Percentiles rank a stretch among this genome's conserved stretches.
phyloP scores from a whole-genome alignment of 2,888 invertebrate genomes.

The Adelphocoris suturalis region DNA sequence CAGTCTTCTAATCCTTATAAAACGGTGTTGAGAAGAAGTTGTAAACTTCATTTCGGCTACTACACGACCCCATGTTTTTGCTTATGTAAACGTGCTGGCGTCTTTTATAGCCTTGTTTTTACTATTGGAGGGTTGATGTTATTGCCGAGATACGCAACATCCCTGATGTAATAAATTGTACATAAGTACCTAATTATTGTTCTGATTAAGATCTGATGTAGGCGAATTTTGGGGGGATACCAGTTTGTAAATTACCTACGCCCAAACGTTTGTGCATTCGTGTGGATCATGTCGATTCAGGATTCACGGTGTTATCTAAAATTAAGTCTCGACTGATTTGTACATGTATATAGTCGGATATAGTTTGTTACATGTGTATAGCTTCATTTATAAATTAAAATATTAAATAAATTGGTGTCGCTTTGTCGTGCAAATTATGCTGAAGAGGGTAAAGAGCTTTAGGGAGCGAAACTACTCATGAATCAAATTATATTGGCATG shows the following conservation, averaged over 20 bases:
- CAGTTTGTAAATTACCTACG: not conserved
- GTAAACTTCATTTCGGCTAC: no score
- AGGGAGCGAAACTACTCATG: not conserved
- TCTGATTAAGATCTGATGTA: not conserved
- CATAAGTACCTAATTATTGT: not conserved
- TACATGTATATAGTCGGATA: slow-evolving; percentile 52
- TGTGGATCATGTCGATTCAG: slow-evolving; percentile 12
- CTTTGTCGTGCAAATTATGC: slow-evolving; percentile 44
- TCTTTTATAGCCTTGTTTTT: no score
- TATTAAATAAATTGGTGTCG: slow-evolving; percentile 35
- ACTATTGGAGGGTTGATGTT: not conserved
- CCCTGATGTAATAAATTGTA: not conserved
- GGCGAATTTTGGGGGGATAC: not conserved
- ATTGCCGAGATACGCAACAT: not conserved
- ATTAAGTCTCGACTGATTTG: slow-evolving; percentile 62
- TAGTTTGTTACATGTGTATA: slow-evolving; percentile 54
- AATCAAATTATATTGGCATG: not conserved
- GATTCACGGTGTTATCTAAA: slow-evolving; percentile 2
- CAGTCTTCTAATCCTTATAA: no score
- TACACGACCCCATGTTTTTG: no score
- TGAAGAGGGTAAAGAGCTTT: not conserved
- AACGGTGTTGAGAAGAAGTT: no score
- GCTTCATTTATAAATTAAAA: slow-evolving; percentile 37
- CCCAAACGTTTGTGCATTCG: not conserved
- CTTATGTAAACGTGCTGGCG: no score